These are phyloP conservation scores for Pterois miles DNA, from an alignment of 2,797 vertebrate genomes.

Conservation along the genomic window DNA sequence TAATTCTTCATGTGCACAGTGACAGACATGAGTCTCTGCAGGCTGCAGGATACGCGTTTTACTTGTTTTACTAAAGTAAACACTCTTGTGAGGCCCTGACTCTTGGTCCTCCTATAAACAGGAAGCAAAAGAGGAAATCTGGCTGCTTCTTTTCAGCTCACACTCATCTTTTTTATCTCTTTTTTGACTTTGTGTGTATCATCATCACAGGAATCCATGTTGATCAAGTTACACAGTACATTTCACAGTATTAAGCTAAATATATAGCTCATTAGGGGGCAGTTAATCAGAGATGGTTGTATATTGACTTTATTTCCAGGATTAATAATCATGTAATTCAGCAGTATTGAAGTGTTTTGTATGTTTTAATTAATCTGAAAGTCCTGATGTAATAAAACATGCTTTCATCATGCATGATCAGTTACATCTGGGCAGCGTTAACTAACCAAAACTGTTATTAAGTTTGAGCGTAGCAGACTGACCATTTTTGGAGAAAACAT, in stretches of 20 bases:
- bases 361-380: neutral
- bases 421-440: neutral
- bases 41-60: conserved; percentile 28
- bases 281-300: neutral
- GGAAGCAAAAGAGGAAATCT: conserved; percentile 60
- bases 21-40: conserved; percentile 13
- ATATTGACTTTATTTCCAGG: neutral
- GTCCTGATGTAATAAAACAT: neutral
- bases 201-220: neutral
- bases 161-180: conserved; percentile 14
- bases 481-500: conserved; percentile 4
- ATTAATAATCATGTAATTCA: neutral
- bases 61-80: conserved; percentile 42
- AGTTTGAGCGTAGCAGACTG: neutral
- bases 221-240: neutral
- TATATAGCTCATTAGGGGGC: neutral
- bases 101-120: conserved; percentile 66
- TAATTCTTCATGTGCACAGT: conserved; percentile 32
- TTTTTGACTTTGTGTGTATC: neutral
- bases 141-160: conserved; percentile 29
- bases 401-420: neutral
- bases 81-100: conserved; percentile 30
- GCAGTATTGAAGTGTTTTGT: neutral
- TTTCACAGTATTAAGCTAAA: neutral
- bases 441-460: neutral